phyloP scores from a whole-genome alignment of 2,888 invertebrate species.

The Cosmia trapezina region DNA sequence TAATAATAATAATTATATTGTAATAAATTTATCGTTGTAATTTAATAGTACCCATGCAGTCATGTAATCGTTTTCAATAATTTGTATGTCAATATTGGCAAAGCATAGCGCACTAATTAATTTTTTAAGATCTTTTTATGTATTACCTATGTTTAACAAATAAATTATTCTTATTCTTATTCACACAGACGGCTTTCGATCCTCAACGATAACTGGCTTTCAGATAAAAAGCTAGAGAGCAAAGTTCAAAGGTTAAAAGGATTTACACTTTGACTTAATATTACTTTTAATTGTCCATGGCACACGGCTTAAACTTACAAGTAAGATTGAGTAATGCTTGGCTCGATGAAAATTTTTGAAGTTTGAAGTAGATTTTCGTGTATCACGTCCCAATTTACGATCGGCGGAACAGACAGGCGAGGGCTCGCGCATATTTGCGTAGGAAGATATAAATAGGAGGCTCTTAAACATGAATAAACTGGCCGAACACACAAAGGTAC shows the following conservation, averaged over 20 bases:
- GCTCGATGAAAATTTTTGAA: slow-evolving; percentile 58
- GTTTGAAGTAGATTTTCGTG: slow-evolving; percentile 65
- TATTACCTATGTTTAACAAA: too few relatives aligned
- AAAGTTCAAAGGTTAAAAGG: slow-evolving; percentile 54
- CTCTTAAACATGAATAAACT: slow-evolving; percentile 51
- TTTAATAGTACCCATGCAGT: too few relatives aligned
- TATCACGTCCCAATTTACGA: slow-evolving; percentile 60
- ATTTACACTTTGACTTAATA: slow-evolving; percentile 27
- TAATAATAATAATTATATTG: too few relatives aligned
- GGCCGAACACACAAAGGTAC: slow-evolving; percentile 59
- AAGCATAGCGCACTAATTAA: too few relatives aligned
- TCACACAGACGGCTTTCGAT: slow-evolving; percentile 22
- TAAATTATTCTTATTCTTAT: too few relatives aligned
- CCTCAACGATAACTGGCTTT: slow-evolving; percentile 33
- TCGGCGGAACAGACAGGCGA: slow-evolving; percentile 47
- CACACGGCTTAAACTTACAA: slow-evolving; percentile 30
- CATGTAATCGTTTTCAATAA: too few relatives aligned
- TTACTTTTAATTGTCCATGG: slow-evolving; percentile 33
- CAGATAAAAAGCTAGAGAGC: slow-evolving; percentile 23
- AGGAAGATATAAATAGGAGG: slow-evolving; percentile 56
- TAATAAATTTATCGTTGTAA: too few relatives aligned
- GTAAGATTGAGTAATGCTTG: slow-evolving; percentile 49
- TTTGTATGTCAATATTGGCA: too few relatives aligned
- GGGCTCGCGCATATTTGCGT: slow-evolving; percentile 60
- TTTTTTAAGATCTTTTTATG: too few relatives aligned